Evolutionary conservation across 2,797 vertebrate species (phyloP), one percentile per base, ranked within the genome.

Genomic region (Sebastes steindachneri): DNA sequence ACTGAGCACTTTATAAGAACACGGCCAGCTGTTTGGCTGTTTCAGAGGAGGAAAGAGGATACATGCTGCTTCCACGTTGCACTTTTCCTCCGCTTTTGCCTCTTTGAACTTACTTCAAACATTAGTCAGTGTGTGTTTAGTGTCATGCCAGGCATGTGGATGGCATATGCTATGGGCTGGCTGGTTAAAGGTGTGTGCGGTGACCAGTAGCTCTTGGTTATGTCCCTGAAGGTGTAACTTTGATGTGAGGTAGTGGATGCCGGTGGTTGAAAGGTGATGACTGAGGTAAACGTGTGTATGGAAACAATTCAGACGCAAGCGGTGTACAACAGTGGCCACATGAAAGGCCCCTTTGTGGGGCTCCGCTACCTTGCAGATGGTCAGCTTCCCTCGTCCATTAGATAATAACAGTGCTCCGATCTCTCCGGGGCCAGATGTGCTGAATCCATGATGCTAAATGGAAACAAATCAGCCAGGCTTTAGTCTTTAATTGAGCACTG

Each of bases 61-160:
- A 92, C 88, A 91, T 90, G 89, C 89, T 91, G 92, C 88, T 90
- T 95, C 93, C 95, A 95, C 90, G 79, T 94, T 92, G 93, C 88
- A 92, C 91, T 90, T 91, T 92, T 84, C 90, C 87, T 92, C 91
- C 73, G 76, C 86, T 77, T 85, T 89, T 84, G 81, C 82, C 80
- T 91, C 92, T 96, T 96, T 96, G 95, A 96, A 96, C 94, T 82
- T 60, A 93, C 95, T 96, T 96, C 95, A 96, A 96, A 96, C 95
- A 94, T 93, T 85, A 92, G 92, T 87, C 86, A 88, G 73, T 93
- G 92, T 92, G 91, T 88, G 95, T 96, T 95, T 96, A 96, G 95
- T 96, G 95, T 94, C 87, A 83, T 97, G 95, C 95, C 95, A 96
- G 94, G 96, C 96, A 97, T 97, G 97, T 97, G 97, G 93, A 95